Conservation (phyloP, 2,888 invertebrate genomes). For the Cyaniris semiargus region DNA sequence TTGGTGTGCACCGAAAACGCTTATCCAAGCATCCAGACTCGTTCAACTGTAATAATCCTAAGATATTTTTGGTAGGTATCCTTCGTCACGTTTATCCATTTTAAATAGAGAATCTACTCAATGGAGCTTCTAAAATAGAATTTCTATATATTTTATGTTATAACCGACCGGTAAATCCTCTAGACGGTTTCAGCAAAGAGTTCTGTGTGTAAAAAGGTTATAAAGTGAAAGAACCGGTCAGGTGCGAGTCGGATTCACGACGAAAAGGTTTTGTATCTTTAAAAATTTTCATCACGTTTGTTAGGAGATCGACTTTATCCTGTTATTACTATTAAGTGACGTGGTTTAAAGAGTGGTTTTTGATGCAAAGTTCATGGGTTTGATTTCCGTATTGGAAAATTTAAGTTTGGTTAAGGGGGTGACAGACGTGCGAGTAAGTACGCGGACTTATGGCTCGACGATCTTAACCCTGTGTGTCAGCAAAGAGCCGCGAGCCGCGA, state of each 20-base stretch:
- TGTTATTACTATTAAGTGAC: too few relatives aligned
- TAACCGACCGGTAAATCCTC: constrained; percentile 2
- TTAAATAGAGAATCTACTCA: constrained; percentile 5
- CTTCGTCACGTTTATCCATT: constrained; percentile 5
- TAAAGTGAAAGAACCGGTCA: constrained; percentile 6
- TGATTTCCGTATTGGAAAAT: too few relatives aligned
- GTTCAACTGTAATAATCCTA: background rate
- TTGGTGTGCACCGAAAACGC: background rate
- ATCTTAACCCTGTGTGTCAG: too few relatives aligned
- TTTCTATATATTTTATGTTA: constrained; percentile 6
- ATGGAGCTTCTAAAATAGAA: background rate
- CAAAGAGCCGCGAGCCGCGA: too few relatives aligned
- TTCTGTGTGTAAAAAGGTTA: constrained; percentile 2
- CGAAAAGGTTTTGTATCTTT: background rate
- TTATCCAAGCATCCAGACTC: background rate
- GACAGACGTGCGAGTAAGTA: too few relatives aligned
- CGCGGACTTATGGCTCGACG: too few relatives aligned
- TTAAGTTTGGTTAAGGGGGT: too few relatives aligned
- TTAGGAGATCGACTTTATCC: too few relatives aligned
- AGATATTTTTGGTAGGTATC: background rate
- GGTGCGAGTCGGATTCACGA: background rate
- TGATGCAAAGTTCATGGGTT: too few relatives aligned
- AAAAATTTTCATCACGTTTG: background rate
- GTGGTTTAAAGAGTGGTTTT: too few relatives aligned
- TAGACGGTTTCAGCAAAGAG: constrained; percentile 9